Evolutionary conservation across 2,888 invertebrate genomes (phyloP).

Genomic region (Gymnoscelis rufifasciata): DNA sequence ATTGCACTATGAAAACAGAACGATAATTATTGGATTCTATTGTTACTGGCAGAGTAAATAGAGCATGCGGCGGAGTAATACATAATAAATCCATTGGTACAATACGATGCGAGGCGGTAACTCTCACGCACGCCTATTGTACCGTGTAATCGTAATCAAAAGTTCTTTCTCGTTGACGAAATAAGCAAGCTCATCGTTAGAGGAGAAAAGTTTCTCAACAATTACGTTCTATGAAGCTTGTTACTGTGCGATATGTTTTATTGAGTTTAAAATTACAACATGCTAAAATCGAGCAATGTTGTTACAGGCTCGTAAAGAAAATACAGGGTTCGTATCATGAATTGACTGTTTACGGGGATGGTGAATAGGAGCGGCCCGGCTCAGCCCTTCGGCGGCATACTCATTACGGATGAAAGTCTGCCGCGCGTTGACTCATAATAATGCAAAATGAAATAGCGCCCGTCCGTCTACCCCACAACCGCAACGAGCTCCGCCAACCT

Average conservation of each 20-base stretch:
- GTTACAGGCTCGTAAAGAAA: slow-evolving; percentile 14
- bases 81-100: slow-evolving; percentile 63
- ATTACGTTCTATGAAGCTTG: slow-evolving; percentile 37
- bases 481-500: slow-evolving; percentile 44
- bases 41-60: slow-evolving; percentile 67
- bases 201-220: slow-evolving; percentile 54
- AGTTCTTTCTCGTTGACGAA: slow-evolving; percentile 55
- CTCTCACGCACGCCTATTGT: slow-evolving; percentile 69
- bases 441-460: slow-evolving; percentile 62
- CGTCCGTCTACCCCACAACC: slow-evolving; percentile 55
- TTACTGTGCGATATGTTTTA: slow-evolving; percentile 21
- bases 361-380: slow-evolving; percentile 41
- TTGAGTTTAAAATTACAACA: slow-evolving; percentile 22
- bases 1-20: slow-evolving; percentile 64
- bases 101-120: slow-evolving; percentile 51
- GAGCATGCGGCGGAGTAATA: slow-evolving; percentile 66
- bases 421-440: slow-evolving; percentile 53
- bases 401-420: slow-evolving; percentile 67
- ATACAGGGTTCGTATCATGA: slow-evolving; percentile 34
- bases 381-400: slow-evolving; percentile 40
- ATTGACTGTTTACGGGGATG: slow-evolving; percentile 43
- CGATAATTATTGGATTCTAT: slow-evolving; percentile 71
- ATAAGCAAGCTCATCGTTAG: slow-evolving; percentile 50
- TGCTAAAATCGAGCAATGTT: slow-evolving; percentile 7
- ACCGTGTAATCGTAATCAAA: slow-evolving; percentile 64